These are phyloP conservation scores for Drosophila pachea DNA, from an alignment of 1,140 invertebrate species.

Conservation along the genomic window DNA sequence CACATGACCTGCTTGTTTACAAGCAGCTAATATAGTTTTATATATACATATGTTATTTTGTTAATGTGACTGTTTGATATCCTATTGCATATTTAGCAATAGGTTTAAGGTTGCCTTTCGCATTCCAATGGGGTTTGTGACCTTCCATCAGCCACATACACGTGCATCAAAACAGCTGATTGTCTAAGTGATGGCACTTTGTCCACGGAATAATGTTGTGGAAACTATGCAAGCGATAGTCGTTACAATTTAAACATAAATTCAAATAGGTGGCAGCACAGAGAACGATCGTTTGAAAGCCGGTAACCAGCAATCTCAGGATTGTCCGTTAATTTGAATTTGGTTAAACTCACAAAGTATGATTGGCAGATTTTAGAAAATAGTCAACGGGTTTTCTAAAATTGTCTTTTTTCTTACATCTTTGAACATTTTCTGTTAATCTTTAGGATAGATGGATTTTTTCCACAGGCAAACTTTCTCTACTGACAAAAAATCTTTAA, in stretches of 20 bases:
- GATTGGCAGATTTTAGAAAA: no score
- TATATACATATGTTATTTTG: not conserved
- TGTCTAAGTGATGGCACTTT: conserved; percentile 40
- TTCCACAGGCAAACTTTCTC: no score
- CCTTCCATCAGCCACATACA: conserved; percentile 45
- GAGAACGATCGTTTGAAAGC: not conserved
- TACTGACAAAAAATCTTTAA: no score
- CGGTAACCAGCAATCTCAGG: no score
- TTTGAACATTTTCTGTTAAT: no score
- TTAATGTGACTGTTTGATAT: not conserved
- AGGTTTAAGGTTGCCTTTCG: conserved; percentile 28
- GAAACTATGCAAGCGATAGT: conserved; percentile 23
- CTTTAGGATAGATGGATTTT: no score
- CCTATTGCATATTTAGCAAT: conserved; percentile 24
- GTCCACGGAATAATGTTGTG: no score
- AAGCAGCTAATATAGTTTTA: not conserved
- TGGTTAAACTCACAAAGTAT: no score
- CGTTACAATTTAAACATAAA: conserved; percentile 11
- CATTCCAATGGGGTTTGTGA: conserved; percentile 67
- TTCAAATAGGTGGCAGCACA: not conserved
- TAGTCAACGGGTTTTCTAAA: no score
- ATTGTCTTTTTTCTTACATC: no score
- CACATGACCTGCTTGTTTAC: not conserved
- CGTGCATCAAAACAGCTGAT: conserved; percentile 57
- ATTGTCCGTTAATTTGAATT: no score